A percentile compares a stretch with the other conserved stretches of the same genome.
phyloP scores from a whole-genome alignment of 2,797 vertebrate genomes.

The Hozukius guyotensis region DNA sequence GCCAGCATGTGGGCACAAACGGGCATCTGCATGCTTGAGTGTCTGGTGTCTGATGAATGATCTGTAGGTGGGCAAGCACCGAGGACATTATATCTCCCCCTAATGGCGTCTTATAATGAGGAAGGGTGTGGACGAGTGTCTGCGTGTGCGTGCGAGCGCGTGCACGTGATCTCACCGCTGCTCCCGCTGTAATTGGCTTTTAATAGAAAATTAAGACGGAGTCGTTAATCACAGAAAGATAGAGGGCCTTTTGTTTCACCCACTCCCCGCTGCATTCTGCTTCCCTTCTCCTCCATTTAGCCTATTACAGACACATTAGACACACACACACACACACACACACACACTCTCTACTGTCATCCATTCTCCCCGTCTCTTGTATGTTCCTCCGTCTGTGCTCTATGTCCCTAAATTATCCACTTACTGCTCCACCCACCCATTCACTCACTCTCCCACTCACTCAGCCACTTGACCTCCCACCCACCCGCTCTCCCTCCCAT shows the following conservation, averaged over 20 bases:
- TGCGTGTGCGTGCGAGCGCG: conserved; percentile 9
- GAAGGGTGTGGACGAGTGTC: conserved; percentile 20
- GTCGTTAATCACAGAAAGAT: conserved; percentile 83
- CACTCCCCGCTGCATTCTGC: conserved; percentile 74
- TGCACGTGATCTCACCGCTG: conserved; percentile 58
- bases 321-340: conserved; percentile 37
- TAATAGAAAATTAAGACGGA: conserved; percentile 86
- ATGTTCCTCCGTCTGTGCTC: conserved; percentile 19
- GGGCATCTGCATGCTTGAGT: conserved; percentile 38
- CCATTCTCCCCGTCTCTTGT: conserved; percentile 20
- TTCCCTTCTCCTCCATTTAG: conserved; percentile 80
- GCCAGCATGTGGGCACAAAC: conserved; percentile 23
- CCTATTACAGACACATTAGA: conserved; percentile 73
- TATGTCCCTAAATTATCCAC: conserved; percentile 30
- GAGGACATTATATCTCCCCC: conserved; percentile 67
- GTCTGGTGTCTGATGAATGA: conserved; percentile 63
- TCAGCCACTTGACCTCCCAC: conserved; percentile 2
- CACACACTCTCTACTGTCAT: conserved; percentile 36
- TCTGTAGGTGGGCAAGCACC: conserved; percentile 63
- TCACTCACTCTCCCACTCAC: not conserved
- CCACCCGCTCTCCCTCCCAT: not conserved
- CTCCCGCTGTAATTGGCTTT: conserved; percentile 84
- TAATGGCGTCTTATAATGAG: conserved; percentile 74
- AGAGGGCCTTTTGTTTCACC: conserved; percentile 69
- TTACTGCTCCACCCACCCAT: conserved; percentile 9